These are phyloP conservation scores for Lates japonicus DNA, from an alignment of 2,797 vertebrate genomes.

Conservation along the genomic window DNA sequence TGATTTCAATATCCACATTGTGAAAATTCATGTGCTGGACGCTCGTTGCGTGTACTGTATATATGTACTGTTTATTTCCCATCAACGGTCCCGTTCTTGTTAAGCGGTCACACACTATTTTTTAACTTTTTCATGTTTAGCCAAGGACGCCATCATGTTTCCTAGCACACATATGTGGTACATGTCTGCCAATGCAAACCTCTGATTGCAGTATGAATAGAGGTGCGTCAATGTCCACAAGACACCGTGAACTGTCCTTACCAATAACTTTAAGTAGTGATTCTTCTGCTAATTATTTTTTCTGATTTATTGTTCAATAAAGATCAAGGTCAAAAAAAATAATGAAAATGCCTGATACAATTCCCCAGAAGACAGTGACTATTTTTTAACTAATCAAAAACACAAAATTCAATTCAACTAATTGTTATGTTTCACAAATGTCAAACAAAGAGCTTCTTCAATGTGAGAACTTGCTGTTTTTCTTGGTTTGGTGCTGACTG, in stretches of 20 bases:
- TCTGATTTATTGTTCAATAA: neutral
- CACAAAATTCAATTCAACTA: neutral
- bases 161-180: neutral
- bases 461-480: too few species aligned
- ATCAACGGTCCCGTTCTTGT: neutral
- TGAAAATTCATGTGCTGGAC: neutral
- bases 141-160: neutral
- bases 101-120: neutral
- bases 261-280: neutral
- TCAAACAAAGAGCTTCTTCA: neutral
- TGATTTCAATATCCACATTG: neutral
- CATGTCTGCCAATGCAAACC: neutral
- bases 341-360: neutral
- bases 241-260: neutral
- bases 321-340: neutral
- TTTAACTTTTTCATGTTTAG: neutral
- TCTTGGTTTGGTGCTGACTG: neutral
- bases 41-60: neutral
- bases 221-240: neutral
- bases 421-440: neutral
- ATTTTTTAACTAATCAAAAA: neutral
- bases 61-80: neutral
- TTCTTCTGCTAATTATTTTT: neutral
- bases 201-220: neutral
- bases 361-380: neutral